These are phyloP conservation scores for Psittacula cyanocephala DNA, from an alignment of 2,113 vertebrate species.

Conservation along the genomic window DNA sequence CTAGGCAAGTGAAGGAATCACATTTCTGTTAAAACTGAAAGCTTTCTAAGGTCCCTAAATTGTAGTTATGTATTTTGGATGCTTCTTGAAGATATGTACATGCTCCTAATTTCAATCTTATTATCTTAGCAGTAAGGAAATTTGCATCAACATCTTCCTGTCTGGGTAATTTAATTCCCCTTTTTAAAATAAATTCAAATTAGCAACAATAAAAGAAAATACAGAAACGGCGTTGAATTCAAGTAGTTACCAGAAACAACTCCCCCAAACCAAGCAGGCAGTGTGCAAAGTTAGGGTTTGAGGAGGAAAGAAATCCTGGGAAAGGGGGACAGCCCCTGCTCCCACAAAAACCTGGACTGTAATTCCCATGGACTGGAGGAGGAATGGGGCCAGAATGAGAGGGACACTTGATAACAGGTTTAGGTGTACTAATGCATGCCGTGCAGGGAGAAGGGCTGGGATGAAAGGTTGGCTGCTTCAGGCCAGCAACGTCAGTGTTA, in stretches of 20 bases:
- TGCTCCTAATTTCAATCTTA: conserved; percentile 50
- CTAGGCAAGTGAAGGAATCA: neutral
- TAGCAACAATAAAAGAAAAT: conserved; percentile 45
- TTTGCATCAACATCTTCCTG: conserved; percentile 54
- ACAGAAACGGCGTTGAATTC: neutral
- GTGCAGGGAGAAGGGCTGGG: neutral
- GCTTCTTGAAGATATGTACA: conserved; percentile 23
- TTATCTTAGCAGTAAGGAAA: conserved; percentile 41
- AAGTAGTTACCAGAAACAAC: neutral
- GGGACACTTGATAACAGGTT: neutral
- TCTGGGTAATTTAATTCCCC: conserved; percentile 46
- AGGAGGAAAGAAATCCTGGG: neutral
- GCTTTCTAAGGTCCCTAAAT: conserved; percentile 27
- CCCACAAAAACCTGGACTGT: neutral
- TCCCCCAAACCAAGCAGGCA: neutral
- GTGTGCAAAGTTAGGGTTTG: neutral
- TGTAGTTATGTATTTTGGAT: conserved; percentile 32
- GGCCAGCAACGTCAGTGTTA: neutral
- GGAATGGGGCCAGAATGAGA: neutral
- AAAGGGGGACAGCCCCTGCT: neutral
- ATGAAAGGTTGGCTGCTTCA: neutral
- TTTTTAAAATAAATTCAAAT: conserved; percentile 56
- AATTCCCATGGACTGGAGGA: neutral
- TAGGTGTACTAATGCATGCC: neutral
- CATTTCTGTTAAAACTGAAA: conserved; percentile 17